phyloP scores from a whole-genome alignment of 2,113 vertebrate species.

The Gobiocypris rarus region DNA sequence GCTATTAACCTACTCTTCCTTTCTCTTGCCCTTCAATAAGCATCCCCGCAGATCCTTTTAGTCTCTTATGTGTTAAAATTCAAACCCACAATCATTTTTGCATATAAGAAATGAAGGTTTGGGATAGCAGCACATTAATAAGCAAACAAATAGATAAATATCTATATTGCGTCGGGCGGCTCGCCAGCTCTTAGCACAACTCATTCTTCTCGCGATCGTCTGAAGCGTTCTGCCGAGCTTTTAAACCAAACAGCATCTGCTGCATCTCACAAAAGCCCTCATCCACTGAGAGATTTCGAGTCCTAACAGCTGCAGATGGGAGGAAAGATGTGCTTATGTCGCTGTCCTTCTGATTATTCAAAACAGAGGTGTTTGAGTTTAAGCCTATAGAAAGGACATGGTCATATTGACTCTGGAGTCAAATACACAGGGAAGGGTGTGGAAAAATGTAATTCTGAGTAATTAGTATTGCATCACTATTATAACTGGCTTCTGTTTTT shows the following conservation, averaged over 20 bases:
- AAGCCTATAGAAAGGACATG: not conserved
- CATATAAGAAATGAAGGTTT: not conserved
- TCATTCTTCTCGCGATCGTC: conserved; percentile 39
- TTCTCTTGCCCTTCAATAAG: conserved; percentile 19
- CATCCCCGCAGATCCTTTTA: not conserved
- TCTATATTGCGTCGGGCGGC: conserved; percentile 25
- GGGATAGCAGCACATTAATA: conserved; percentile 1
- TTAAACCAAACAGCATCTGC: conserved; percentile 43
- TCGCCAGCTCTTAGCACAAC: conserved; percentile 33
- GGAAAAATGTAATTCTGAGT: not conserved
- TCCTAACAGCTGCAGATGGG: conserved; percentile 26
- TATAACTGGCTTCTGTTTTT: not conserved
- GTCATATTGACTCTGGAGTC: not conserved
- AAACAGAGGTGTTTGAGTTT: not conserved
- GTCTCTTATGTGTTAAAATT: not conserved
- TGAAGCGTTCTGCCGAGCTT: conserved; percentile 17
- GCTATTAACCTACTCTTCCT: not conserved
- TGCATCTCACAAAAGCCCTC: conserved; percentile 39
- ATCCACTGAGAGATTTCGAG: conserved; percentile 36
- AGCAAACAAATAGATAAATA: conserved; percentile 1
- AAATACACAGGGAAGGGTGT: not conserved
- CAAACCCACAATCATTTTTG: not conserved
- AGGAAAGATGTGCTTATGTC: conserved; percentile 1
- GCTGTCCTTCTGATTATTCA: conserved; percentile 10
- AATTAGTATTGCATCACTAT: not conserved